phyloP scores from a whole-genome alignment of 2,888 invertebrate genomes.

The Netelia inedita region DNA sequence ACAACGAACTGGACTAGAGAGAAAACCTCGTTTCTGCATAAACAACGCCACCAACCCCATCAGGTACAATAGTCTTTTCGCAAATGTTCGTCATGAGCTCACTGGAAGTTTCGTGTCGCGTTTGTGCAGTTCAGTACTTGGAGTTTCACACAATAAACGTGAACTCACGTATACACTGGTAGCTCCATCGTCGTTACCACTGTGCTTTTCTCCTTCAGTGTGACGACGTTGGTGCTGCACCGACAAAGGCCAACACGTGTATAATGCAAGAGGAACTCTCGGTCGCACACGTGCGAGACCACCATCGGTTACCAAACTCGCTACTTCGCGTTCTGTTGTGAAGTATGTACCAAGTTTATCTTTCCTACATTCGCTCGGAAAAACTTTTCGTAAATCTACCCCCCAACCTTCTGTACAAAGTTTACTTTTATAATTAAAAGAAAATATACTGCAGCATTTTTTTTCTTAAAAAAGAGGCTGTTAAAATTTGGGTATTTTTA shows the following conservation, averaged over 20 bases:
- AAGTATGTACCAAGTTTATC: conserved; percentile 13
- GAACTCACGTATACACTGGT: neutral
- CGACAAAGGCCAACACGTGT: conserved; percentile 64
- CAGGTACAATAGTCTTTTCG: neutral
- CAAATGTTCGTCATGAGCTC: neutral
- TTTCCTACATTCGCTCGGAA: conserved; percentile 37
- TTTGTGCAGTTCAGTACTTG: neutral
- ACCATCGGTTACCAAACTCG: conserved; percentile 31
- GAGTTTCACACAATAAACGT: conserved; percentile 13
- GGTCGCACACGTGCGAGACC: conserved; percentile 40
- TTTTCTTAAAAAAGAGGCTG: too few relatives aligned
- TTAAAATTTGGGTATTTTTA: too few relatives aligned
- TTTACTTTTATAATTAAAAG: too few relatives aligned
- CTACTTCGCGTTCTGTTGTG: neutral
- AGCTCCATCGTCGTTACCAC: neutral
- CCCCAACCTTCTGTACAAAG: neutral
- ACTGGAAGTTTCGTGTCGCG: neutral
- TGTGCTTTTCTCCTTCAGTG: neutral
- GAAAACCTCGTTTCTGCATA: neutral
- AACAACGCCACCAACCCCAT: neutral
- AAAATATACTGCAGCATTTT: too few relatives aligned
- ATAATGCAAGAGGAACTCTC: conserved; percentile 57
- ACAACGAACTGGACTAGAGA: neutral
- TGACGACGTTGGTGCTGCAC: conserved; percentile 35
- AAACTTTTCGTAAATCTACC: neutral